Conservation (phyloP, 2,797 vertebrate species). For the Chiroxiphia lanceolata region DNA sequence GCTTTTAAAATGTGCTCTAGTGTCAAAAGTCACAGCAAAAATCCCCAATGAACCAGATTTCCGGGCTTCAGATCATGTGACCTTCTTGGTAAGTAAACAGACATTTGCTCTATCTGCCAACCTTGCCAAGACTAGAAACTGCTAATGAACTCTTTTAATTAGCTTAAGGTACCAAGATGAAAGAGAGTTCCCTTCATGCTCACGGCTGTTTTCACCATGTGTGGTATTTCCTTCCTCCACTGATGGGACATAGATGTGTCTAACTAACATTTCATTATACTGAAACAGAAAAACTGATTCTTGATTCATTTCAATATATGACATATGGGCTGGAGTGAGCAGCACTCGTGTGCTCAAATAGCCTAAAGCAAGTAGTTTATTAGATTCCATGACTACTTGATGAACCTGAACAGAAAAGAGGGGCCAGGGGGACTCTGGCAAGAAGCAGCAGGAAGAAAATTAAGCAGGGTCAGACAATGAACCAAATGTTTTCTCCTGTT, state of each 20-base stretch:
- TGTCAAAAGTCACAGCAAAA: background rate
- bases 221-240: background rate
- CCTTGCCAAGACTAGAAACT: background rate
- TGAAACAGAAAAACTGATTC: background rate
- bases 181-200: background rate
- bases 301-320: background rate
- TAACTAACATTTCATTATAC: background rate
- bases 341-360: background rate
- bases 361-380: constrained; percentile 46
- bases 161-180: background rate
- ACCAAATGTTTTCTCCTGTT: constrained; percentile 52
- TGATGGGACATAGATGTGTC: background rate
- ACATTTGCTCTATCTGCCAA: background rate
- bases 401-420: constrained; percentile 56
- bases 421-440: background rate
- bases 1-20: background rate
- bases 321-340: background rate
- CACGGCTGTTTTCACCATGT: background rate
- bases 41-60: background rate
- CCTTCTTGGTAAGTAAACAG: background rate
- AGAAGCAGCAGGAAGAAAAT: constrained; percentile 52
- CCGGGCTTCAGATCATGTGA: background rate
- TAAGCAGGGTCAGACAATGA: constrained; percentile 11
- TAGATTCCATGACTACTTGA: constrained; percentile 66
- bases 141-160: background rate